Conservation (phyloP, 2,888 invertebrate species). For the Aphrophora alni region DNA sequence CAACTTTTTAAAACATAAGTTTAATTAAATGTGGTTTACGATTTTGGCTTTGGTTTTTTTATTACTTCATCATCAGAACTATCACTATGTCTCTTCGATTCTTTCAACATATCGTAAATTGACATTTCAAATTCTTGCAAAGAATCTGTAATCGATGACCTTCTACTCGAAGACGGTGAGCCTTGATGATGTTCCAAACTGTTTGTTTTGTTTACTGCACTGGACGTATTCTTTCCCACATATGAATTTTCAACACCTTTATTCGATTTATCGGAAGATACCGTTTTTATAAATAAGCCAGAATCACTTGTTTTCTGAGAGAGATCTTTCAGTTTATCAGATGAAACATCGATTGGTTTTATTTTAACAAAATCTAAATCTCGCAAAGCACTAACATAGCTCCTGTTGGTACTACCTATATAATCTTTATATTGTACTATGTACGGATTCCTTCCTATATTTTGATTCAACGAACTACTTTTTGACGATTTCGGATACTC, state of each 20-base stretch:
- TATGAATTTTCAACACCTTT: not conserved
- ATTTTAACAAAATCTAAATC: not conserved
- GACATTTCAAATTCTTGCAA: constrained; percentile 40
- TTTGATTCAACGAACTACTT: not conserved
- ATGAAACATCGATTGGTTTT: not conserved
- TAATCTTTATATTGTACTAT: not conserved
- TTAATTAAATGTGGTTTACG: not conserved
- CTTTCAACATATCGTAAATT: constrained; percentile 39
- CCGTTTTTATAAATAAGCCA: not conserved
- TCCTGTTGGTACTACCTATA: not conserved
- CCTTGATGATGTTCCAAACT: not conserved
- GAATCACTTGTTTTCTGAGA: not conserved
- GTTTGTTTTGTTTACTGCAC: not conserved
- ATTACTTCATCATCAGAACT: constrained; percentile 37
- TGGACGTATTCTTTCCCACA: too few species aligned
- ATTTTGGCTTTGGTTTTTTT: not conserved
- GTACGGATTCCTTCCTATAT: not conserved
- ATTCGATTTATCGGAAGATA: not conserved
- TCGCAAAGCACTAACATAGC: not conserved
- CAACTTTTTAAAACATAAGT: too few species aligned
- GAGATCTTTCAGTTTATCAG: not conserved
- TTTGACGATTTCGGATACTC: not conserved
- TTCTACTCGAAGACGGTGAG: constrained; percentile 23
- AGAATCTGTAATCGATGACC: constrained; percentile 39
- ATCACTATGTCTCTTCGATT: constrained; percentile 30